These are phyloP conservation scores for Sarcophaga peregrina DNA, from an alignment of 1,140 invertebrate species.

Conservation along the genomic window DNA sequence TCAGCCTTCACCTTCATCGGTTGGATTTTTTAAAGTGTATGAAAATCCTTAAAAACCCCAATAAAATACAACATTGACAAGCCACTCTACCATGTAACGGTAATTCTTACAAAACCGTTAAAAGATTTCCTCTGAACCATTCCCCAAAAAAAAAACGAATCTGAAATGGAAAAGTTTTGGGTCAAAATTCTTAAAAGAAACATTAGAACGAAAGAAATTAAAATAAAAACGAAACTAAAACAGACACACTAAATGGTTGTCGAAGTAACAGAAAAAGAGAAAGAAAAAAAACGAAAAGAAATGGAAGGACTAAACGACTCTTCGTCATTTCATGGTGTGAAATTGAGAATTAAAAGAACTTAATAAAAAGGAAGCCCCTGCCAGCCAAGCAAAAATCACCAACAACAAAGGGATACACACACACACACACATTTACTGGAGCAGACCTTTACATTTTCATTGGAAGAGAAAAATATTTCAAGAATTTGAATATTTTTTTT, in stretches of 20 bases:
- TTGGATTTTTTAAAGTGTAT: too few relatives aligned
- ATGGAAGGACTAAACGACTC: constrained; percentile 9
- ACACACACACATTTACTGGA: not conserved
- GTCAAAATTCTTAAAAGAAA: constrained; percentile 16
- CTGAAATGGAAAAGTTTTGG: constrained; percentile 15
- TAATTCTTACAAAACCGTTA: not conserved
- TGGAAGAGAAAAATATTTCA: constrained; percentile 3
- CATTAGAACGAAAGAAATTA: not conserved
- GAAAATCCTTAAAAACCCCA: constrained; percentile 4
- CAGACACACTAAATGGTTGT: constrained; percentile 4
- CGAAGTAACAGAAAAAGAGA: not conserved
- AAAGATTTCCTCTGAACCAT: not conserved
- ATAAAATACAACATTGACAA: constrained; percentile 50
- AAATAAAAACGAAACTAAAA: constrained; percentile 8
- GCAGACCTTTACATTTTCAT: constrained; percentile 10
- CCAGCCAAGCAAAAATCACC: not conserved
- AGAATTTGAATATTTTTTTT: constrained; percentile 13
- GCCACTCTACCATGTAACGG: constrained; percentile 12
- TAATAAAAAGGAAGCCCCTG: constrained; percentile 43
- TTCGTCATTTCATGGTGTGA: constrained; percentile 56
- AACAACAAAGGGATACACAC: constrained; percentile 4
- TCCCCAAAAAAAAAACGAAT: not conserved
- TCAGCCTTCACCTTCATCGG: too few relatives aligned
- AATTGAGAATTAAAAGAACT: constrained; percentile 65
- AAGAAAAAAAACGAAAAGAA: not conserved